These are phyloP conservation scores for Oryzias sinensis DNA, from an alignment of 2,797 vertebrate species.

Conservation along the genomic window DNA sequence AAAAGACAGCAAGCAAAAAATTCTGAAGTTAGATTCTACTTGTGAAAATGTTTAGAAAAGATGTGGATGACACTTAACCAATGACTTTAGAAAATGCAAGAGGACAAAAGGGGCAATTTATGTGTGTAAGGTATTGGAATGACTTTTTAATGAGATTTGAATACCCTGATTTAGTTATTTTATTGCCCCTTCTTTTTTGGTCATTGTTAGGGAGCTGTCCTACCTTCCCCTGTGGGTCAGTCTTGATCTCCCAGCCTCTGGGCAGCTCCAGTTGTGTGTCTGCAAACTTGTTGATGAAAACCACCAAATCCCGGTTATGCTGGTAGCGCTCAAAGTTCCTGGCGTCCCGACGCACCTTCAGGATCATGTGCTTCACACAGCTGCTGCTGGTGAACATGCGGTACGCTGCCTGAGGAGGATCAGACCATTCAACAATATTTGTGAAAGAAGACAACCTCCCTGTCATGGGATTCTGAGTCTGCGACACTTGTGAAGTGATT, in stretches of 20 bases:
- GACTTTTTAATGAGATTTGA: too few species aligned
- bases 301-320: constrained; percentile 94
- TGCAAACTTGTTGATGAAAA: constrained; percentile 96
- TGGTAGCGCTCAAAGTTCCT: constrained; percentile 97
- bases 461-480: too few species aligned
- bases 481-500: too few species aligned
- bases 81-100: too few species aligned
- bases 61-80: too few species aligned
- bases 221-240: constrained; percentile 96
- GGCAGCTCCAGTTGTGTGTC: constrained; percentile 92
- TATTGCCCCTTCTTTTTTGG: not conserved
- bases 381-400: constrained; percentile 95
- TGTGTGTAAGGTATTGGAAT: too few species aligned
- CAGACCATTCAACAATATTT: not conserved
- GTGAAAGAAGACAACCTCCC: too few species aligned
- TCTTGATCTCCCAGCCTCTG: constrained; percentile 97
- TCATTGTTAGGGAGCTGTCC: not conserved
- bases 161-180: too few species aligned
- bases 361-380: constrained; percentile 97
- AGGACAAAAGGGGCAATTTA: too few species aligned
- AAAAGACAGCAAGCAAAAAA: too few species aligned
- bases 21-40: too few species aligned
- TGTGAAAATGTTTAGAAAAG: too few species aligned
- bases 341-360: constrained; percentile 95
- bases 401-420: constrained; percentile 85